Evolutionary conservation across 2,113 vertebrate genomes (phyloP).

Genomic region (Neomonachus schauinslandi): DNA sequence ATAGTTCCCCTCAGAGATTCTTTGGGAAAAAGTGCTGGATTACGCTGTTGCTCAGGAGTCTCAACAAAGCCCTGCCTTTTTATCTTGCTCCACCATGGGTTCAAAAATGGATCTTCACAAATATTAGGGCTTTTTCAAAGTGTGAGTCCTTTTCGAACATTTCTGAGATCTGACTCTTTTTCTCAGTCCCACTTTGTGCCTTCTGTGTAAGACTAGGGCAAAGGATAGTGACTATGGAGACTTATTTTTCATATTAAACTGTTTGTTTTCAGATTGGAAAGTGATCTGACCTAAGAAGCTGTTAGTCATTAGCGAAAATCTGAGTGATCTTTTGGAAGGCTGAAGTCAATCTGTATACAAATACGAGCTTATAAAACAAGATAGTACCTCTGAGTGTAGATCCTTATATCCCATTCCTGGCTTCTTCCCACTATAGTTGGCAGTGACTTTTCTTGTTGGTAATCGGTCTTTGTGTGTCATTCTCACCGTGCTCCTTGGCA

Average conservation of each 20-base stretch:
- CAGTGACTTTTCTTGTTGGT: not conserved
- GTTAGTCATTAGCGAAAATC: conserved; percentile 18
- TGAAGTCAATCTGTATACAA: not conserved
- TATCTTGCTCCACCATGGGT: not conserved
- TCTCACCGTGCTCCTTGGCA: not conserved
- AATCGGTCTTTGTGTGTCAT: not conserved
- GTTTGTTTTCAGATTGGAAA: conserved; percentile 66
- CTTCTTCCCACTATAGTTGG: not conserved
- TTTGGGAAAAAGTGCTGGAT: not conserved
- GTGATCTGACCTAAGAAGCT: conserved; percentile 18
- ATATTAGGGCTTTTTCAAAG: not conserved
- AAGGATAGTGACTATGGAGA: not conserved
- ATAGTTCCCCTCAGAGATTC: not conserved
- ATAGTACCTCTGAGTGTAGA: not conserved
- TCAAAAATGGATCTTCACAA: not conserved
- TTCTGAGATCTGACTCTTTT: conserved; percentile 1
- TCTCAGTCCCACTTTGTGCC: not conserved
- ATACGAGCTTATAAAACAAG: not conserved
- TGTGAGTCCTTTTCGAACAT: not conserved
- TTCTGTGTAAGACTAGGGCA: not conserved
- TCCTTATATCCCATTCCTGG: not conserved
- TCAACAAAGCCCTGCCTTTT: not conserved
- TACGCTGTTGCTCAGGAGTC: not conserved
- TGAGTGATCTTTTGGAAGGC: not conserved
- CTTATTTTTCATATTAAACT: not conserved